Percentiles rank a stretch among this genome's conserved stretches.
Conservation (phyloP, 2,888 invertebrate genomes). For the Drosophila helvetica region DNA sequence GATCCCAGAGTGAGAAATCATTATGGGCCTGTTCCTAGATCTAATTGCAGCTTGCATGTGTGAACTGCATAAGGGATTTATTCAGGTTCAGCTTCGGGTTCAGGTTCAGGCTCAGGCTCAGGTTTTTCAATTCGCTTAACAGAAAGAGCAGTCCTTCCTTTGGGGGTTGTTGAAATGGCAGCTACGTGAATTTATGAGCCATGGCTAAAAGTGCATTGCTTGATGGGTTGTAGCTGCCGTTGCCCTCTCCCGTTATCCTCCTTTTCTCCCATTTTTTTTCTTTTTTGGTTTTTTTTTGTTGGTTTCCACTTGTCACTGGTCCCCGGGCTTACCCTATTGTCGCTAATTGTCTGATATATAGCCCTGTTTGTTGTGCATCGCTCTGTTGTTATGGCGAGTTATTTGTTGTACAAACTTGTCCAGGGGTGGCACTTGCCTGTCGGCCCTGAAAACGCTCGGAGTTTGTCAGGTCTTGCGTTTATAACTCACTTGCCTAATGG, state of each 20-base stretch:
- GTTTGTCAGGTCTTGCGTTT: slow-evolving; percentile 4
- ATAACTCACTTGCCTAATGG: slow-evolving; percentile 45
- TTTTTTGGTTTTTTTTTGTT: slow-evolving; percentile 2
- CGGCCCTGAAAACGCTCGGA: not conserved
- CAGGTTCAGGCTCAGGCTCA: slow-evolving; percentile 8
- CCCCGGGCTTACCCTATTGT: slow-evolving; percentile 64
- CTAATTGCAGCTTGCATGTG: slow-evolving; percentile 41
- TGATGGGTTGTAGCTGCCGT: slow-evolving; percentile 30
- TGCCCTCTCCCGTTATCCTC: slow-evolving; percentile 22
- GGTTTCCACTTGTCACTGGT: slow-evolving; percentile 30
- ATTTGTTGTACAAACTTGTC: slow-evolving; percentile 54
- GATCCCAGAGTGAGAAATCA: slow-evolving; percentile 15
- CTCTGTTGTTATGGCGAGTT: slow-evolving; percentile 61
- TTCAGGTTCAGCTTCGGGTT: not conserved
- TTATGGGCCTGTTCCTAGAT: slow-evolving; percentile 30
- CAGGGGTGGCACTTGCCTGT: slow-evolving; percentile 43
- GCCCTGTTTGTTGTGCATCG: slow-evolving; percentile 42
- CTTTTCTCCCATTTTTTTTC: not conserved
- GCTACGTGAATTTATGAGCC: slow-evolving; percentile 70
- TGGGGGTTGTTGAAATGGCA: slow-evolving; percentile 58
- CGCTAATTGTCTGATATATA: slow-evolving; percentile 75
- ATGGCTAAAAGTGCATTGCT: slow-evolving; percentile 66
- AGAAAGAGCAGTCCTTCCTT: slow-evolving; percentile 10
- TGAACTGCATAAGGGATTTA: slow-evolving; percentile 42
- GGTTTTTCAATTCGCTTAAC: not conserved